Evolutionary conservation across 2,797 vertebrate species (phyloP).

Genomic region (Pseudochirops corinnae): DNA sequence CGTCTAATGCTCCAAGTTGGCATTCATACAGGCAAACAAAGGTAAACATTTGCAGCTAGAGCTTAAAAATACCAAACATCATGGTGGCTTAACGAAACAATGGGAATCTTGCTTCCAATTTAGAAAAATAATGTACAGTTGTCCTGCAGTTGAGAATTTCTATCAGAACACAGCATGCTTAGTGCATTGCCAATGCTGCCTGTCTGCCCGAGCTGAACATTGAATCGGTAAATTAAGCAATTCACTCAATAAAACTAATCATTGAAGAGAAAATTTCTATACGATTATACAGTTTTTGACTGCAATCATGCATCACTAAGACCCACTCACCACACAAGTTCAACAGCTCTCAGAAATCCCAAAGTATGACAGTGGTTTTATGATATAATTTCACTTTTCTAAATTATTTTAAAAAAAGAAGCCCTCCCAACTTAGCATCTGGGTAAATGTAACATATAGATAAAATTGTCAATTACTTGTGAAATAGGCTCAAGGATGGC

Average conservation of each 20-base stretch:
- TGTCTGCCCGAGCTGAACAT: constrained; percentile 95
- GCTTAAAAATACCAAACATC: constrained; percentile 86
- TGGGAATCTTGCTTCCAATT: constrained; percentile 88
- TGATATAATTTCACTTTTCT: constrained; percentile 60
- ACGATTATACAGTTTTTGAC: constrained; percentile 79
- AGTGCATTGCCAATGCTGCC: constrained; percentile 96
- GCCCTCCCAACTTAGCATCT: constrained; percentile 63
- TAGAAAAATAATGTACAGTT: constrained; percentile 80
- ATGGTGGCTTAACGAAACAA: constrained; percentile 80
- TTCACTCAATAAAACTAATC: constrained; percentile 86
- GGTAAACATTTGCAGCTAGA: constrained; percentile 90
- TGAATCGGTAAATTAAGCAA: constrained; percentile 88
- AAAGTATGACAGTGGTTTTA: constrained; percentile 50
- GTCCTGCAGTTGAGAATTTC: constrained; percentile 87
- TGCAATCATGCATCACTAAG: constrained; percentile 85
- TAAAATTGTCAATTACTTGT: constrained; percentile 69
- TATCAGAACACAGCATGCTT: constrained; percentile 89
- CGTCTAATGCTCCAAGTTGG: constrained; percentile 88
- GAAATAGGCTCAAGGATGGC: constrained; percentile 64
- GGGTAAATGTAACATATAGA: constrained; percentile 34
- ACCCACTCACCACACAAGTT: constrained; percentile 65
- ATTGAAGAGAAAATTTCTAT: constrained; percentile 78
- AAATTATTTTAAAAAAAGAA: constrained; percentile 41
- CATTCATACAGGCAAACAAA: constrained; percentile 96
- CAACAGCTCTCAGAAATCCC: constrained; percentile 54